Evolutionary conservation across 30 jellyfish, hydroid and myxozoan genomes (phyloP).

Genomic region (Rhopilema esculentum): DNA sequence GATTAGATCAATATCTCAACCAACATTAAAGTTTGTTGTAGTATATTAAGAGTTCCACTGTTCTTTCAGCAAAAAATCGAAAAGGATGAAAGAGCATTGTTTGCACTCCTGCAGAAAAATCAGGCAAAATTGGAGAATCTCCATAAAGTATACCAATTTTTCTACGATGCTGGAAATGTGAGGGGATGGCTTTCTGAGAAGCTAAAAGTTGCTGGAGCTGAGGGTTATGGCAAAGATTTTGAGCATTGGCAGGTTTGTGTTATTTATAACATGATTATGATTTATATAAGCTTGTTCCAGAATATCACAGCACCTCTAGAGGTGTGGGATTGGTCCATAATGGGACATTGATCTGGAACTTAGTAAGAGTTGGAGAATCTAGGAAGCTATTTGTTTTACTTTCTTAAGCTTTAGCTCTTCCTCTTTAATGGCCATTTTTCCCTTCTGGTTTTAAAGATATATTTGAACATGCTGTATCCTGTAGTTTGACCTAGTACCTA

Average conservation of each 20-base stretch:
- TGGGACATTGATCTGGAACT: no score
- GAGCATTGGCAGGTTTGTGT: slow-evolving; percentile 73
- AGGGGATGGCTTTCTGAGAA: slow-evolving; percentile 46
- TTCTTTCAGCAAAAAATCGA: neutral
- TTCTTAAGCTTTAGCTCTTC: no score
- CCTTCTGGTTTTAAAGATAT: no score
- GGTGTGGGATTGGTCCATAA: neutral
- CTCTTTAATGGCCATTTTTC: no score
- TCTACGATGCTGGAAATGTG: slow-evolving; percentile 78
- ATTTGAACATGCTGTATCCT: no score
- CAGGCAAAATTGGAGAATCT: slow-evolving; percentile 36
- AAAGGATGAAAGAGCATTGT: slow-evolving; percentile 21
- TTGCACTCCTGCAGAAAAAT: slow-evolving; percentile 17
- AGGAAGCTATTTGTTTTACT: no score
- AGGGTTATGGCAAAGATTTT: slow-evolving; percentile 70
- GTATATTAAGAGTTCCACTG: neutral
- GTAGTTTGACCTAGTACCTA: no score
- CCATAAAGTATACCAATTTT: slow-evolving; percentile 60
- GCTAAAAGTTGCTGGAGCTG: slow-evolving; percentile 44
- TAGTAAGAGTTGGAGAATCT: no score
- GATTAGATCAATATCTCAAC: neutral
- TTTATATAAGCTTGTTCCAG: neutral
- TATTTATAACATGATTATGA: no score
- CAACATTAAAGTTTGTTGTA: neutral
- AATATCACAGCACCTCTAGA: neutral